These are phyloP conservation scores for Polymixis lichenea DNA, from an alignment of 2,888 invertebrate species.

Conservation along the genomic window DNA sequence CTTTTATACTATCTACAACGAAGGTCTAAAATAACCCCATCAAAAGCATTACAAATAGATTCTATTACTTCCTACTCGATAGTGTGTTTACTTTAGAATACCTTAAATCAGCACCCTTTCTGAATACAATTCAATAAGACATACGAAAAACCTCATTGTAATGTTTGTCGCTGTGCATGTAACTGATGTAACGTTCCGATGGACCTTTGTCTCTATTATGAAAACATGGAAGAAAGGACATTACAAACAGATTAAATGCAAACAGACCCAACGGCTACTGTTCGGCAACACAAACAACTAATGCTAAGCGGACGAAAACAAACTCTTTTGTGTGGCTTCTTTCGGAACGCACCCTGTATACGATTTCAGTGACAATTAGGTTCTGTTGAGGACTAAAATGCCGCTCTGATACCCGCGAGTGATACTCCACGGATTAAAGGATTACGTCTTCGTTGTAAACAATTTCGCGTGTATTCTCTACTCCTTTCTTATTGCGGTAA, in stretches of 20 bases:
- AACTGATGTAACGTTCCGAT: conserved; percentile 67
- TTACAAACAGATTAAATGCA: conserved; percentile 88
- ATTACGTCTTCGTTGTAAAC: conserved; percentile 81
- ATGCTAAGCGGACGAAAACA: conserved; percentile 86
- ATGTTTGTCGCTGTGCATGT: conserved; percentile 38
- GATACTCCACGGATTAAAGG: conserved; percentile 87
- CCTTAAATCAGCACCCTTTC: conserved; percentile 53
- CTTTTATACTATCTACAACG: not conserved
- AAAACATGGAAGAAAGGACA: conserved; percentile 82
- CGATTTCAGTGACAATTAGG: conserved; percentile 82
- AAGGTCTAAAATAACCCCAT: not conserved
- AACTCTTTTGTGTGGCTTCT: conserved; percentile 82
- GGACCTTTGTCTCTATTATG: conserved; percentile 74
- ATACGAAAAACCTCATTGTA: conserved; percentile 37
- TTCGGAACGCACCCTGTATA: conserved; percentile 75
- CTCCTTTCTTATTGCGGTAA: conserved; percentile 73
- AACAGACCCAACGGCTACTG: conserved; percentile 84
- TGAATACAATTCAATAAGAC: conserved; percentile 45
- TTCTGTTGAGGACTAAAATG: conserved; percentile 77
- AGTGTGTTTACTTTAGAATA: conserved; percentile 24
- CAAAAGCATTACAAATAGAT: conserved; percentile 23
- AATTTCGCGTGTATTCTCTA: conserved; percentile 79
- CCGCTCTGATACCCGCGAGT: conserved; percentile 77
- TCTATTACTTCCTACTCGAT: conserved; percentile 22
- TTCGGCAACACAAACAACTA: conserved; percentile 85